Base-by-base conservation (phyloP, 2,797 vertebrate genomes). In the Nyctalus aviator region DNA sequence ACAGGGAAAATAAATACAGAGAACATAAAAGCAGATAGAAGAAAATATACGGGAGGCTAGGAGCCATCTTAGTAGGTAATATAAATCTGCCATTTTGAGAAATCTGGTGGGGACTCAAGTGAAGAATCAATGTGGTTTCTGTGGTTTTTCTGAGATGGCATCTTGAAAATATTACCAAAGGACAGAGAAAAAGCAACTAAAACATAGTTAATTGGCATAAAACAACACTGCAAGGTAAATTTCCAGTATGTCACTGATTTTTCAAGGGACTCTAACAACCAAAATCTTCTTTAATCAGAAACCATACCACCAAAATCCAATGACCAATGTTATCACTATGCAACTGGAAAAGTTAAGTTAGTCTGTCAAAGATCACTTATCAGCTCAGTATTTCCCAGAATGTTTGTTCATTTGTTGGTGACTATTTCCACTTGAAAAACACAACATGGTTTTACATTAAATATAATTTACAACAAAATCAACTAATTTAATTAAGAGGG, bases 1-100 rank as follows among this genome's bases (percentile, higher is more conserved):
- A 93, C 23, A 79, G 2, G 69, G 37, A 71, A 94, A 88, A 91
- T 86, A 93, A 95, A 94, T 92, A 83, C 11, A 46, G 88, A 71
- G 55, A 96, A 35, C 6, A 59, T 21, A 78, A 91, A 84, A 25
- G 21, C 8, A 89, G 20, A 57, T 32, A 69, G 20, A 53, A 78
- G 10, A 92, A 72, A 92, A 44, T 32, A 68, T 11, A 88, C 17
- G 8, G 25, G 46, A 77, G 11, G 8, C 35, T 15, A 78, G 41
- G 20, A 57, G 8, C 23, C 68, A 32, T 66, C 17, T 93, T 64
- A 78, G 71, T 48, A 53, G 21, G 59, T 8, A 73, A 68, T 25
- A 66, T 66, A 78, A 79, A n/a, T 84, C 68, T 93, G 55, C 59
- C 72, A 88, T 32, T 84, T 21, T 59, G 91, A 87, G 59, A 87